Evolutionary conservation across 2,113 vertebrate genomes (phyloP), one percentile per base, ranked within the genome.

Genomic region (Passer domesticus): DNA sequence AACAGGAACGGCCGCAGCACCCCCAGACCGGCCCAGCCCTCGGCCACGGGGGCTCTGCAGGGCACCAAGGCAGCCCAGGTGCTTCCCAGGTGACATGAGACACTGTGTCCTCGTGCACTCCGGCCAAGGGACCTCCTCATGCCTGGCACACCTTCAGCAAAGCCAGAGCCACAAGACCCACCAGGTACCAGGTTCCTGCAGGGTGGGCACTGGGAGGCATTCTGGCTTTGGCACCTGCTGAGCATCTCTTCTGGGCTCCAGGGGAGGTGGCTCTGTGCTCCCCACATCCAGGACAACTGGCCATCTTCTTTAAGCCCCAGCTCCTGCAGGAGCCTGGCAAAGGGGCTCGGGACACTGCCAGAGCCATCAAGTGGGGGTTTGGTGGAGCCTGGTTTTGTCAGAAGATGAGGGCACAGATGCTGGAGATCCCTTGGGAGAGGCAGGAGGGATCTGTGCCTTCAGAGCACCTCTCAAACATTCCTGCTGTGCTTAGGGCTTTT

Each of bases 81-180:
- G 30, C 24, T 59, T 28, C 20, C 28, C 2, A 3, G 28, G 39
- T n/a, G 46, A 37, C 4, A 3, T 2, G 52, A 46, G 43, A 85
- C 41, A 4, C 19, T 2, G 2, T 1, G 18, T 16, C 37, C 27
- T 52, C 28, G 23, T 70, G 28, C 2, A 2, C 25, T 60, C 23
- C 0, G 0, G 63, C 73, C 4, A 0, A 11, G 35, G 44, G 41
- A 83, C 41, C 3, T 66, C 62, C 35, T 75, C 10, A 1, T 43
- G 81, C 69, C 25, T n/a, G 31, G 64, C n/a, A 30, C 30, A 12
- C 7, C 44, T 22, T 64, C 3, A 3, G 33, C 9, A 79, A 83
- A 86, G 47, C n/a, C 75, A 63, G 17, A 55, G 60, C 78, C 50
- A 53, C 56, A 31, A 23, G 30, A 85, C 28, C 31, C 24, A 39